These are phyloP conservation scores for Colostygia pectinataria DNA, from an alignment of 2,888 invertebrate genomes.

Conservation along the genomic window DNA sequence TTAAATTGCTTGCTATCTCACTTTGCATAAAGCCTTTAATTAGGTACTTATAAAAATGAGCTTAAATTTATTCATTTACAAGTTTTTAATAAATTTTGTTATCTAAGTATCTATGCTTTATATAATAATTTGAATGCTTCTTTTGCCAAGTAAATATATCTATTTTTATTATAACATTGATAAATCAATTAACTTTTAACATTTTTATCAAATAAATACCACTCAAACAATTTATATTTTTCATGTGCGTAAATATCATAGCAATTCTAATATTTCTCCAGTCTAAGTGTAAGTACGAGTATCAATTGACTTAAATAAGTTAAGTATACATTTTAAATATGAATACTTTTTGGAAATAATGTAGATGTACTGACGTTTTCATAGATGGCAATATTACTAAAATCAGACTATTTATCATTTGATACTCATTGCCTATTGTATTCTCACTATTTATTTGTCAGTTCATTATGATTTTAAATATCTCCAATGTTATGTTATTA, in stretches of 20 bases:
- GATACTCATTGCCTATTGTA: conserved; percentile 6
- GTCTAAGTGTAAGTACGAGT: conserved; percentile 48
- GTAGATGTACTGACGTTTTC: not conserved
- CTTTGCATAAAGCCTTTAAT: conserved; percentile 20
- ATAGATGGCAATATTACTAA: conserved; percentile 14
- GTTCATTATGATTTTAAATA: conserved; percentile 5
- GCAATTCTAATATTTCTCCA: conserved; percentile 53
- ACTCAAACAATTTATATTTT: conserved; percentile 12
- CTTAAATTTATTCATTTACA: conserved; percentile 6
- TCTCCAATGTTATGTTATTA: conserved; percentile 17
- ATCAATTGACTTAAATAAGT: conserved; percentile 5
- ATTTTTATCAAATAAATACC: conserved; percentile 16
- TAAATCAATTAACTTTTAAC: conserved; percentile 16
- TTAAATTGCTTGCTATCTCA: conserved; percentile 50
- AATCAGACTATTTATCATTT: conserved; percentile 33
- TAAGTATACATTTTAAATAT: too few species aligned
- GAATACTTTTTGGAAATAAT: not conserved
- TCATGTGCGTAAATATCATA: conserved; percentile 65
- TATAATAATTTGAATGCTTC: conserved; percentile 4
- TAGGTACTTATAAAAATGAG: conserved; percentile 25
- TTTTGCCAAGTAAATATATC: conserved; percentile 1
- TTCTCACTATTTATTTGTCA: conserved; percentile 23
- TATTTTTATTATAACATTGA: conserved; percentile 5
- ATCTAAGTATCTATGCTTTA: conserved; percentile 6
- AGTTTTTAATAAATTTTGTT: conserved; percentile 2